phyloP scores from a whole-genome alignment of 2,888 invertebrate genomes.

The Sinotaia quadrata region DNA sequence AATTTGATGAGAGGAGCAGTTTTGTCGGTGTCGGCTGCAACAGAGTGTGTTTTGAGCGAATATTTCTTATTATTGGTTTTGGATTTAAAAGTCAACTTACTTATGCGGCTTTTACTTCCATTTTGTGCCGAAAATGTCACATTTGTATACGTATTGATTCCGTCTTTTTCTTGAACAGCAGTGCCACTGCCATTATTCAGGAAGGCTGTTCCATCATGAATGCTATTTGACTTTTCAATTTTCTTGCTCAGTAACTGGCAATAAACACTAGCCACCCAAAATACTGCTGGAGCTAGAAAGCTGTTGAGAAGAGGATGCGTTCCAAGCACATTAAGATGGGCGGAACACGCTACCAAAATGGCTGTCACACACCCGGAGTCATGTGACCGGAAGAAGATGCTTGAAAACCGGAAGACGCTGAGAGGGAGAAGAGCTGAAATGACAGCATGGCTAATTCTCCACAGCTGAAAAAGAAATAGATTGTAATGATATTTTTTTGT shows the following conservation, averaged over 20 bases:
- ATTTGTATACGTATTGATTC: background rate
- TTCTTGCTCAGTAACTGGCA: constrained; percentile 45
- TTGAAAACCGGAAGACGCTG: constrained; percentile 47
- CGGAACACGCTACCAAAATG: constrained; percentile 51
- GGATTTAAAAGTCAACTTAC: background rate
- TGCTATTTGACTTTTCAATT: constrained; percentile 49
- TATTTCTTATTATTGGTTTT: no score
- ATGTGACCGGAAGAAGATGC: constrained; percentile 38
- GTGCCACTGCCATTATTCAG: background rate
- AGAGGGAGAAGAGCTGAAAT: constrained; percentile 52
- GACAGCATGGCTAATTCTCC: constrained; percentile 46
- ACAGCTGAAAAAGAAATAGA: constrained; percentile 52
- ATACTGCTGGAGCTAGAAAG: constrained; percentile 53
- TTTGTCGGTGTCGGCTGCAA: background rate
- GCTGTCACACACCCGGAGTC: constrained; percentile 49
- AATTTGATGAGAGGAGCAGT: background rate
- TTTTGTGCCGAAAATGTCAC: background rate
- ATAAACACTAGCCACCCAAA: constrained; percentile 43
- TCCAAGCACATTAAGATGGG: constrained; percentile 54
- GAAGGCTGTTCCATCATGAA: no score
- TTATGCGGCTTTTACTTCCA: background rate
- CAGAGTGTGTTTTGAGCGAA: no score
- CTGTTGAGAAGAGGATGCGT: constrained; percentile 64
- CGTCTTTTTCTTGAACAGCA: background rate
- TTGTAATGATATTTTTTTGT: no score